Evolutionary conservation across 2,113 vertebrate species (phyloP), one percentile per base, ranked within the genome.

Genomic region (Pachycephala philippinensis): DNA sequence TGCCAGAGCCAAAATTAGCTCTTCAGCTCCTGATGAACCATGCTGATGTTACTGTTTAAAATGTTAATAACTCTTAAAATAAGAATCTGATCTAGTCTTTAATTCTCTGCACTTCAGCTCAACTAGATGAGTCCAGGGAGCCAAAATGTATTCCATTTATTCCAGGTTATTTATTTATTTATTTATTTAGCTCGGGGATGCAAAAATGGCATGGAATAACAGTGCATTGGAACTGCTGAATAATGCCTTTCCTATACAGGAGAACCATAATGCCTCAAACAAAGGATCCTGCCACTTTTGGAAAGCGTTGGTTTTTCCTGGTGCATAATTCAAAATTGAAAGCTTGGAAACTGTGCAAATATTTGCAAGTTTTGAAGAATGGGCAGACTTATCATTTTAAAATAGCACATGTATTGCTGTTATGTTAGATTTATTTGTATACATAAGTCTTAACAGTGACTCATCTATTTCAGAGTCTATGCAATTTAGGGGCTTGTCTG

Each of bases 41-140:
- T 40, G 45, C 20, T 85, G 66, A 75, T 93, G 47, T 31, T 75
- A 84, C 59, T 60, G 80, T 78, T 90, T 71, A 54, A 88, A 90
- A 95, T 75, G 33, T 84, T 77, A 88, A 59, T 83, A 88, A 80
- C 47, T 74, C 74, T 77, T 85, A 93, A 93, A 95, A 90, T 86
- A 96, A 68, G 61, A 87, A 5, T 80, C 50, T 74, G 74, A 85
- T 75, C 74, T 83, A 61, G 77, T 70, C 45, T 83, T 85, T 85
- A 61, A 83, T 94, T 91, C 66, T 79, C 61, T 87, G 28, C 37
- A 84, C 33, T 75, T 79, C 37, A 76, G 45, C 28, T 95, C 79
- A 90, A 53, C 40, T 79, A 84, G 37, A 68, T 64, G 70, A 83
- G 80, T 87, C 68, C 75, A 88, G 75, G 21, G 54, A 92, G 12